These are phyloP conservation scores for Phalacrocorax pelagicus DNA, from an alignment of 2,113 vertebrate genomes.

Conservation along the genomic window DNA sequence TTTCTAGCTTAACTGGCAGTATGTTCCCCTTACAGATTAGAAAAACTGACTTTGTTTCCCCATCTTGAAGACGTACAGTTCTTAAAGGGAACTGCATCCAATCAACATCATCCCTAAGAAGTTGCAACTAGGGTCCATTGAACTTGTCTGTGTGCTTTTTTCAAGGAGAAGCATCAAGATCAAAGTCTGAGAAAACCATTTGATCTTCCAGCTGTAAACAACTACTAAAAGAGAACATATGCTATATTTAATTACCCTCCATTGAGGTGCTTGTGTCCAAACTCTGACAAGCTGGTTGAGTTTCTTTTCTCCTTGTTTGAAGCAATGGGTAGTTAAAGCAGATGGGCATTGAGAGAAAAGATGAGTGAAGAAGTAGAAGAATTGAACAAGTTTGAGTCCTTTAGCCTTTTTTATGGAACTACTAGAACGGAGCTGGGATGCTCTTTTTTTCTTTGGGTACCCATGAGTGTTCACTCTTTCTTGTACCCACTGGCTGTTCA, in stretches of 20 bases:
- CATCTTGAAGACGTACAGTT: background rate
- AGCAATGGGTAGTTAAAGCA: background rate
- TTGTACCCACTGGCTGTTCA: background rate
- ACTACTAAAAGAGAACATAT: background rate
- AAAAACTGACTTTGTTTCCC: background rate
- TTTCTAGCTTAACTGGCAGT: background rate
- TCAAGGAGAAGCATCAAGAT: slow-evolving; percentile 24
- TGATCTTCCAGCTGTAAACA: slow-evolving; percentile 59
- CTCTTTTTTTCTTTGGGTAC: background rate
- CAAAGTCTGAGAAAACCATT: slow-evolving; percentile 31
- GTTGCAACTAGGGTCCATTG: background rate
- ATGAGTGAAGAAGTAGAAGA: background rate
- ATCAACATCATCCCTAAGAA: background rate
- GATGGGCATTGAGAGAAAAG: background rate
- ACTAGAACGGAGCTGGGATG: background rate
- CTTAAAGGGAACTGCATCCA: background rate
- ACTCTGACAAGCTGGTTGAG: background rate
- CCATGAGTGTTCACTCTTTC: background rate
- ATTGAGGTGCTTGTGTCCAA: background rate
- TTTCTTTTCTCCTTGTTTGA: background rate
- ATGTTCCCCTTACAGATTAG: background rate
- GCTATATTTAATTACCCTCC: slow-evolving; percentile 21
- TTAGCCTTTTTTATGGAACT: background rate
- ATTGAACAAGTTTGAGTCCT: background rate
- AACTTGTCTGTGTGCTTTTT: background rate